Conservation (phyloP, 2,888 invertebrate genomes). For the Hirtodrosophila confusa region DNA sequence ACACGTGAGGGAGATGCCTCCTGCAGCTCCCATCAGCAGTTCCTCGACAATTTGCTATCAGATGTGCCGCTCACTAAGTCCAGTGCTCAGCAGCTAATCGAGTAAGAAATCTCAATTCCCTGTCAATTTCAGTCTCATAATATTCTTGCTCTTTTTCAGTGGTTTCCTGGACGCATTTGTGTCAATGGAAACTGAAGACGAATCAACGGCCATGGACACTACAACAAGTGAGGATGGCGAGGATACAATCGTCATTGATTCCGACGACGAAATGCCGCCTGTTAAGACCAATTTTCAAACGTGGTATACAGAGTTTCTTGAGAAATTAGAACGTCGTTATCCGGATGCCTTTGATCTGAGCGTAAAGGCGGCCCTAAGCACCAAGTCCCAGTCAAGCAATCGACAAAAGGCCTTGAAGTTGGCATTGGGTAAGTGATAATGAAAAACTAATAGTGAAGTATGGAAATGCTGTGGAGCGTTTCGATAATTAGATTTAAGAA, state of each 20-base stretch:
- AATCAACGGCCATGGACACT: constrained; percentile 6
- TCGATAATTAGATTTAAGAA: too few species aligned
- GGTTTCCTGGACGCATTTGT: constrained; percentile 84
- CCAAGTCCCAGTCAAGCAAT: constrained; percentile 66
- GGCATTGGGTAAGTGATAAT: constrained; percentile 73
- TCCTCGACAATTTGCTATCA: constrained; percentile 86
- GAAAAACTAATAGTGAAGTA: too few species aligned
- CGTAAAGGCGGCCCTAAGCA: constrained; percentile 86
- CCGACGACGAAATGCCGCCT: constrained; percentile 71
- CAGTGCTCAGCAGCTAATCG: constrained; percentile 86
- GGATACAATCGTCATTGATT: constrained; percentile 81
- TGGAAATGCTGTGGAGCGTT: too few species aligned
- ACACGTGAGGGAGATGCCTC: constrained; percentile 85
- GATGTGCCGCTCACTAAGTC: constrained; percentile 86
- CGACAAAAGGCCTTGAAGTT: constrained; percentile 83
- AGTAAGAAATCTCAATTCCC: constrained; percentile 84
- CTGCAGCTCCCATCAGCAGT: constrained; percentile 84
- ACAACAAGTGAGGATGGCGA: constrained; percentile 62
- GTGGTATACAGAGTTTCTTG: constrained; percentile 86
- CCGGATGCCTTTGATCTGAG: constrained; percentile 89
- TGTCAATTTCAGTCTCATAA: not conserved
- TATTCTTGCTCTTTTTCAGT: constrained; percentile 79
- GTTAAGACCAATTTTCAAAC: constrained; percentile 77
- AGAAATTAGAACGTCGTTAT: constrained; percentile 88
- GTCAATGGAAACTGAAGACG: constrained; percentile 2